These are phyloP conservation scores for Notolepis coatsorum DNA, from an alignment of 2,797 vertebrate species.

Conservation along the genomic window DNA sequence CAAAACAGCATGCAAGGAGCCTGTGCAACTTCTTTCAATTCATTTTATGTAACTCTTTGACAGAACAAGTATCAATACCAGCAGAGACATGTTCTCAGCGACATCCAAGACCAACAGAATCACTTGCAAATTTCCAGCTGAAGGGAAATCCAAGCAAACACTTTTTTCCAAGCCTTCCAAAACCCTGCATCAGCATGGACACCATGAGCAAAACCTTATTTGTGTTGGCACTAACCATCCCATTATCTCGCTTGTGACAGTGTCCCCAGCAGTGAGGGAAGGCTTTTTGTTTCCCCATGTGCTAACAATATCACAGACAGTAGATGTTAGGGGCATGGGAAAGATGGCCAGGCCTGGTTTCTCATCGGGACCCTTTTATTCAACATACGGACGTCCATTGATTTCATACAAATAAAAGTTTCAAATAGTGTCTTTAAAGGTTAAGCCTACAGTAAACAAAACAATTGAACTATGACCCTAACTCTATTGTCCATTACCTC, in stretches of 20 bases:
- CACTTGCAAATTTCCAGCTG: conserved; percentile 31
- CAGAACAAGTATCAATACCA: conserved; percentile 34
- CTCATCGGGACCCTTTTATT: not conserved
- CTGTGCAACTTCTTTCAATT: conserved; percentile 32
- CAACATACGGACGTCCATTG: no score
- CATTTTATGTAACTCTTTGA: conserved; percentile 41
- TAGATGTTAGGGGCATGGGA: conserved; percentile 13
- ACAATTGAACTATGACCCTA: no score
- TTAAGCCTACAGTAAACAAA: no score
- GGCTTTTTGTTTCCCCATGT: conserved; percentile 12
- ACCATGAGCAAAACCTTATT: conserved; percentile 28
- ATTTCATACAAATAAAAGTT: no score
- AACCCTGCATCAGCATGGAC: conserved; percentile 29
- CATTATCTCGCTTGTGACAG: conserved; percentile 33
- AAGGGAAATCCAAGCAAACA: conserved; percentile 31
- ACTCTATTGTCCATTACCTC: no score
- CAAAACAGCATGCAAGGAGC: conserved; percentile 25
- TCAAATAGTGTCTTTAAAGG: no score
- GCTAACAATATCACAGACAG: conserved; percentile 2
- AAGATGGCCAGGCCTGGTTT: not conserved
- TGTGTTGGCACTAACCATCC: conserved; percentile 25
- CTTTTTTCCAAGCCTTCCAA: no score
- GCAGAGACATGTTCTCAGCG: conserved; percentile 21
- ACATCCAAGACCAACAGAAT: conserved; percentile 53
- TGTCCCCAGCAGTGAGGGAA: conserved; percentile 20